Base-by-base conservation (phyloP, 2,888 invertebrate genomes). In the Zhengitettix transpicula region DNA sequence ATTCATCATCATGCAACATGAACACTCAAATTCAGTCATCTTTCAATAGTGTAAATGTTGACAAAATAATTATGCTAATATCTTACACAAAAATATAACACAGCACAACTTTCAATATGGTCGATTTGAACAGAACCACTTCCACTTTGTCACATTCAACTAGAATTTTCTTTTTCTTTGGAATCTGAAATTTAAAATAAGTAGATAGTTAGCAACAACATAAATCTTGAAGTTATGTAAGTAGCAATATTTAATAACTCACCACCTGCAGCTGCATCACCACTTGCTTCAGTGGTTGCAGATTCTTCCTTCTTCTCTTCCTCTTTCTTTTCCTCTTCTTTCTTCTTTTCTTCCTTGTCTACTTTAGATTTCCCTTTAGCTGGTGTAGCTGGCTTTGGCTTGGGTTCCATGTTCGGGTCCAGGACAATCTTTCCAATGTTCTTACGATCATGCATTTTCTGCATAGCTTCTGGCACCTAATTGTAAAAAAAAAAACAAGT, bases 401-500 rank as follows among this genome's bases (percentile, higher is more conserved):
- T 87, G 1, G 87, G 87, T 71, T 86, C 86, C 71, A 86, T 71
- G 52, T 83, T 82, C 40, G 90, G 89, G 71, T 91, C 89, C 64
- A 93, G 75, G 54, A 92, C 81, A 55, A 93, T 81, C 74, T 92
- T 92, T 60, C 93, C 93, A 68, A 92, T 82, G 74, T 93, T 92
- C 75, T 89, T 90, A 69, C 90, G 84, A 69, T 91, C 91, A 74
- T 91, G 91, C 84, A 93, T 87, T 74, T 89, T 90, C 74, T 89
- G 89, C 91, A 93, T 91, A 9, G 89, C 92, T 69, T 92, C 90
- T 40, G 84, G 83, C 15, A 90, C 86, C 87, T 88, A 58, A 42
- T 56, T 40, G n/a, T n/a, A n/a, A n/a, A n/a, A n/a, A 60, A 53
- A 40, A 10, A 57, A 42, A 9, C 2, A 10, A 42, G n/a, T 57